Evolutionary conservation across 2,888 invertebrate species (phyloP), one percentile per base, ranked within the genome.

Genomic region (Microctonus hyperodae): DNA sequence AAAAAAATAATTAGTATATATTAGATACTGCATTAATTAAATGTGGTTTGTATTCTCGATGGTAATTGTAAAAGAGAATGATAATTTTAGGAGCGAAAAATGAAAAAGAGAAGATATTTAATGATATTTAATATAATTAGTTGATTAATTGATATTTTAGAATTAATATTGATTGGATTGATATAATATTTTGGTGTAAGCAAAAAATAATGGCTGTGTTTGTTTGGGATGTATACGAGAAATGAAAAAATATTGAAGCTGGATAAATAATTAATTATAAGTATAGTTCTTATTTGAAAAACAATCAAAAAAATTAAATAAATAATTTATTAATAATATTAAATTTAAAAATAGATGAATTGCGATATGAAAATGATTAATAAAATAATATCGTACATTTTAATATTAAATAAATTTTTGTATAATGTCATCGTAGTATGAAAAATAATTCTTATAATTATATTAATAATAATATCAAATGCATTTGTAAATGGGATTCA

Each of bases 21-120:
- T 35, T 35, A 35, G 35, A 11, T 2, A 10, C 35, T 11, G 35
- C 9, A 35, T 35, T 35, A 5, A 35, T 35, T 35, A 55, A 44
- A 70, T 68, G 23, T 9, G 20, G 31, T 28, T 20, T 10, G 16
- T 28, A 33, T 63, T 70, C 67, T 64, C 66, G 70, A 62, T 70
- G 70, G 69, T 69, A 64, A 67, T 56, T 53, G 23, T 25, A 64
- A 64, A 65, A 70, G 65, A 65, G 37, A 44, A 44, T 2, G 28
- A 16, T 64, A 62, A 64, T 56, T 58, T 58, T 63, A 67, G 20
- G 2, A 55, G 37, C 28, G 13, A 20, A 1, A 40, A 51, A n/a
- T 40, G 33, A 44, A 16, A n/a, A 44, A n/a, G 53, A 44, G 16
- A n/a, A 44, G 16, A 44, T 16, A 44, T 5, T 16, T 20, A 20